These are phyloP conservation scores for Gambusia holbrooki DNA, from an alignment of 2,113 vertebrate genomes.

Conservation along the genomic window DNA sequence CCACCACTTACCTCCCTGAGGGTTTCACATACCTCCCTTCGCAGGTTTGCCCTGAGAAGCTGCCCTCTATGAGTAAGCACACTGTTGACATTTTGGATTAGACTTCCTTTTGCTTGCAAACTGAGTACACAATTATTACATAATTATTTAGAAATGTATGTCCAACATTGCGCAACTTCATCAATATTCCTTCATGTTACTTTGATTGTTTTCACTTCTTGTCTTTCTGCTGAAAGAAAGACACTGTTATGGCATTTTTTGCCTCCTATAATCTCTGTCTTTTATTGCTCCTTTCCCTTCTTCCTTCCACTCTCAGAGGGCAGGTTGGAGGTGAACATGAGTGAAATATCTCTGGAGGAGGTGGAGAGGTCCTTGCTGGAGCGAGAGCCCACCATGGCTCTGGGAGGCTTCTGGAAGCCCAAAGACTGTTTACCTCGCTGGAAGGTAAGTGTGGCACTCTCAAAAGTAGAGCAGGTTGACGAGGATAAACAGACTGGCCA, in stretches of 20 bases:
- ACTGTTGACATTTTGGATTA: neutral
- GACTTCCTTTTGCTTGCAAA: neutral
- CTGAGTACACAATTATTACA: neutral
- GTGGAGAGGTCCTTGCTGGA: conserved; percentile 85
- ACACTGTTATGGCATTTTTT: neutral
- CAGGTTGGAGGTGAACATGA: conserved; percentile 92
- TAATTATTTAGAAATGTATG: neutral
- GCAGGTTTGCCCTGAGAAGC: conserved; percentile 88
- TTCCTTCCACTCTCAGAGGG: conserved; percentile 82
- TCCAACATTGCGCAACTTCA: neutral
- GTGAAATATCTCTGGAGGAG: conserved; percentile 88
- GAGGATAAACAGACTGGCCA: neutral
- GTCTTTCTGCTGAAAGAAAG: neutral
- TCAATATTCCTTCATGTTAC: neutral
- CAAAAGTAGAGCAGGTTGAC: neutral
- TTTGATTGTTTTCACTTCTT: neutral
- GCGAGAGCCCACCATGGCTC: conserved; percentile 79
- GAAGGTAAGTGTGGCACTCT: conserved; percentile 83
- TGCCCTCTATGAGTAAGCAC: conserved; percentile 96
- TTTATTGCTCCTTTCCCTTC: neutral
- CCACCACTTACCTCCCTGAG: conserved; percentile 92
- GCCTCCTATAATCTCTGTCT: neutral
- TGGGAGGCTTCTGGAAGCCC: conserved; percentile 93
- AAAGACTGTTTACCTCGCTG: conserved; percentile 91
- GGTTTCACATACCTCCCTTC: conserved; percentile 92